Conservation (phyloP, 2,888 invertebrate species). For the Polietes domitor region DNA sequence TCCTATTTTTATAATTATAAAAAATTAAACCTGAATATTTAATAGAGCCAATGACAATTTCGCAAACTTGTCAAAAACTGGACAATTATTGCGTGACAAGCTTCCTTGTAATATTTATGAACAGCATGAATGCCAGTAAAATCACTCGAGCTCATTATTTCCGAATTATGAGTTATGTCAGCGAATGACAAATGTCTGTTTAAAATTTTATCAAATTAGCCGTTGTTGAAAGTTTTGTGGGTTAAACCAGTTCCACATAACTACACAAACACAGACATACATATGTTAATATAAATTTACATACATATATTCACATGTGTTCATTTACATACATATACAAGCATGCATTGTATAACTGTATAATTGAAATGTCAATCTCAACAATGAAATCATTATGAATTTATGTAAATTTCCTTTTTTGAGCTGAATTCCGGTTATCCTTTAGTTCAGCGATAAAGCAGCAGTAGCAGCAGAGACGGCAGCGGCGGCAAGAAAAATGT, state of each 20-base stretch:
- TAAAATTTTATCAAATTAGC: neutral
- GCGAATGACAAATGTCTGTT: neutral
- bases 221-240: neutral
- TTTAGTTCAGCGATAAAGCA: too few relatives aligned
- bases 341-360: neutral
- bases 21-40: too few relatives aligned
- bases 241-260: neutral
- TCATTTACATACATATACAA: too few relatives aligned
- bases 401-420: constrained; percentile 25
- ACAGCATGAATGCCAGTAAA: neutral
- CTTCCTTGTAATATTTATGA: too few relatives aligned
- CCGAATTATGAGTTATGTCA: neutral
- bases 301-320: too few relatives aligned
- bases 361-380: constrained; percentile 8
- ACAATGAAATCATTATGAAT: neutral
- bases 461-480: too few relatives aligned
- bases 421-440: neutral
- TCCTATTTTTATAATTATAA: too few relatives aligned
- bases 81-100: too few relatives aligned
- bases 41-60: too few relatives aligned
- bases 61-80: too few relatives aligned
- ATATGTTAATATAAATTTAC: too few relatives aligned
- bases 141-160: neutral
- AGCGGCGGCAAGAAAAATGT: neutral
- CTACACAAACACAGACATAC: too few relatives aligned